These are phyloP conservation scores for Myotis pilosus DNA, from an alignment of 2,797 vertebrate genomes.

Conservation along the genomic window DNA sequence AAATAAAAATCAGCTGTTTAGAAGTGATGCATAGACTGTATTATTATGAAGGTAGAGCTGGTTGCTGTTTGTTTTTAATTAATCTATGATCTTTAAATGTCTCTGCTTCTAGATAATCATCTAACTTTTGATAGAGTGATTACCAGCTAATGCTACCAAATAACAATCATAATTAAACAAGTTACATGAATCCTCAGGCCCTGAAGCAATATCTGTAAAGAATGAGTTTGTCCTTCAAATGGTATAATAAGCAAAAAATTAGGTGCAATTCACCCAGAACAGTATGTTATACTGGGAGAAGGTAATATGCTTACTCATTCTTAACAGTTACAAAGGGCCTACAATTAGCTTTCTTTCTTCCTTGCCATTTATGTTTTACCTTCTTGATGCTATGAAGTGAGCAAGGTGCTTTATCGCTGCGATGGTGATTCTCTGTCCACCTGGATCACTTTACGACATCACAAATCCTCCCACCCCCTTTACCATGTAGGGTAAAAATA, in stretches of 20 bases:
- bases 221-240: slow-evolving; percentile 81
- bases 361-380: slow-evolving; percentile 39
- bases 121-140: slow-evolving; percentile 82
- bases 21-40: slow-evolving; percentile 33
- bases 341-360: slow-evolving; percentile 49
- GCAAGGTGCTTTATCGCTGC: slow-evolving; percentile 51
- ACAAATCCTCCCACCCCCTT: slow-evolving; percentile 3
- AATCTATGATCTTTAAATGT: slow-evolving; percentile 67
- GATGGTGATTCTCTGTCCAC: slow-evolving; percentile 54
- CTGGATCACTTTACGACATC: slow-evolving; percentile 58
- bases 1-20: slow-evolving; percentile 57
- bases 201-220: slow-evolving; percentile 77
- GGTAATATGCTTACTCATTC: slow-evolving; percentile 68
- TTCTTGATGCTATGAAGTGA: background rate
- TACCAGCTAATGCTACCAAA: slow-evolving; percentile 82
- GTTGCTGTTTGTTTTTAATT: slow-evolving; percentile 44
- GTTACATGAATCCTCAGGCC: slow-evolving; percentile 76
- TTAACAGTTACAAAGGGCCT: slow-evolving; percentile 66
- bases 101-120: slow-evolving; percentile 77
- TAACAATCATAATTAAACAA: slow-evolving; percentile 79
- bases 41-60: slow-evolving; percentile 63
- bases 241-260: slow-evolving; percentile 75
- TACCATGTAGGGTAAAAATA: slow-evolving; percentile 55
- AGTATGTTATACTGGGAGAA: slow-evolving; percentile 22
- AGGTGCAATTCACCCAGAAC: slow-evolving; percentile 66